phyloP scores from a whole-genome alignment of 2,113 vertebrate genomes.

The Hystrix cristata region DNA sequence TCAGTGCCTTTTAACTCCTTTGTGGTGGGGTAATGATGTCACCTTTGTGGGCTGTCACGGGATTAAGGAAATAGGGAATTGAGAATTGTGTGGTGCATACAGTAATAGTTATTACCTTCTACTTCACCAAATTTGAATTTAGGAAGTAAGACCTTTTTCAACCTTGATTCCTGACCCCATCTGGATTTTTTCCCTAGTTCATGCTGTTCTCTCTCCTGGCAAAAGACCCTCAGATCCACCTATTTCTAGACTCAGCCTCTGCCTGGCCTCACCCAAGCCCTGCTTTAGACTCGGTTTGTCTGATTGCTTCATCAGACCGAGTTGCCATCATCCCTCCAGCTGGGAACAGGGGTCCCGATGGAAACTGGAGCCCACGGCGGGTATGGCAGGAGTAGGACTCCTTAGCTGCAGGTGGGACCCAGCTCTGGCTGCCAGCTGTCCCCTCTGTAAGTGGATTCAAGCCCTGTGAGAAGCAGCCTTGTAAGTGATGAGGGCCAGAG shows the following conservation, averaged over 20 bases:
- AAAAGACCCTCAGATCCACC: background rate
- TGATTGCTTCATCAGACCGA: background rate
- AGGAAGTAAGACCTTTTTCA: background rate
- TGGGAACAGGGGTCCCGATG: background rate
- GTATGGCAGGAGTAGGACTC: background rate
- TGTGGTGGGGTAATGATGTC: background rate
- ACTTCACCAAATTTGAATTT: background rate
- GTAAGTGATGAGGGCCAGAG: background rate
- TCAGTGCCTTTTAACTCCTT: background rate
- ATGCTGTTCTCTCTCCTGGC: background rate
- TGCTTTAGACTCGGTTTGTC: background rate
- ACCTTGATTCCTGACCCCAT: background rate
- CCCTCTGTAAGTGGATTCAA: background rate
- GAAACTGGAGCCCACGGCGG: background rate
- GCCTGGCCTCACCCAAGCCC: background rate
- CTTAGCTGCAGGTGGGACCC: background rate
- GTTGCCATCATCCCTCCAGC: background rate
- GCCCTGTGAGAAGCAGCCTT: background rate
- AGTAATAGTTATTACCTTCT: background rate
- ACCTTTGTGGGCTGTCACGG: too few species aligned
- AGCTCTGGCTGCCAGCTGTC: background rate
- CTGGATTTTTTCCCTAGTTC: background rate
- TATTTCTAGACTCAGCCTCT: background rate
- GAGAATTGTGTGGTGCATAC: background rate
- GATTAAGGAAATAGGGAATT: background rate